Conservation (phyloP, 1,140 invertebrate genomes). For the Venturia canescens region DNA sequence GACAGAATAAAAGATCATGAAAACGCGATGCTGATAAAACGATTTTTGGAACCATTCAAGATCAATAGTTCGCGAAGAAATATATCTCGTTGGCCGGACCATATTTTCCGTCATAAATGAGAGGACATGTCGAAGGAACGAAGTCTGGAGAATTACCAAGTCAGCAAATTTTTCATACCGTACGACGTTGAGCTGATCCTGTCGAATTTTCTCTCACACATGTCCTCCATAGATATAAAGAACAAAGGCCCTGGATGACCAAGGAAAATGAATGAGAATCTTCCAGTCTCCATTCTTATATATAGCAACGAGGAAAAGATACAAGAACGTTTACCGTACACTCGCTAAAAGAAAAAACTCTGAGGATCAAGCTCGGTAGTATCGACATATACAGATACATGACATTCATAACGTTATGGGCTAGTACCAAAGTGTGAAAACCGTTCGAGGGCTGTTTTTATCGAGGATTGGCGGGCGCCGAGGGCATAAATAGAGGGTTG, state of each 20-base stretch:
- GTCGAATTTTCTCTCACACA: neutral
- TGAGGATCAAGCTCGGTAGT: neutral
- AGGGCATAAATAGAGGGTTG: constrained; percentile 52
- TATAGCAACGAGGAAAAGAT: constrained; percentile 6
- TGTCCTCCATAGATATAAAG: too few species aligned
- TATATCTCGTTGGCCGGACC: neutral
- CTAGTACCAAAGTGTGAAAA: constrained; percentile 37
- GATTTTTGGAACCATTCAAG: too few species aligned
- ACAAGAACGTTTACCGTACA: constrained; percentile 7
- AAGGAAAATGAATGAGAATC: constrained; percentile 12
- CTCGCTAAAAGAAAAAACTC: neutral
- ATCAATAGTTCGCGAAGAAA: too few species aligned
- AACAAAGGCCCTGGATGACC: constrained; percentile 28
- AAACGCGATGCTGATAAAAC: too few species aligned
- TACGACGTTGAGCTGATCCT: constrained; percentile 19
- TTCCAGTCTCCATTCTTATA: constrained; percentile 1
- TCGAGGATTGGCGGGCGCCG: constrained; percentile 50
- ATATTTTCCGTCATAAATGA: neutral
- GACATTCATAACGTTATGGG: constrained; percentile 16
- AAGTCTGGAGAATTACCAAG: neutral
- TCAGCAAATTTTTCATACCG: neutral
- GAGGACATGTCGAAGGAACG: constrained; percentile 2
- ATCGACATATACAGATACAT: constrained; percentile 1
- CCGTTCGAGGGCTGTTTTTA: constrained; percentile 51
- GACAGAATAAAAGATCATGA: too few species aligned